phyloP scores from a whole-genome alignment of 2,113 vertebrate genomes.

The Oceanites oceanicus region DNA sequence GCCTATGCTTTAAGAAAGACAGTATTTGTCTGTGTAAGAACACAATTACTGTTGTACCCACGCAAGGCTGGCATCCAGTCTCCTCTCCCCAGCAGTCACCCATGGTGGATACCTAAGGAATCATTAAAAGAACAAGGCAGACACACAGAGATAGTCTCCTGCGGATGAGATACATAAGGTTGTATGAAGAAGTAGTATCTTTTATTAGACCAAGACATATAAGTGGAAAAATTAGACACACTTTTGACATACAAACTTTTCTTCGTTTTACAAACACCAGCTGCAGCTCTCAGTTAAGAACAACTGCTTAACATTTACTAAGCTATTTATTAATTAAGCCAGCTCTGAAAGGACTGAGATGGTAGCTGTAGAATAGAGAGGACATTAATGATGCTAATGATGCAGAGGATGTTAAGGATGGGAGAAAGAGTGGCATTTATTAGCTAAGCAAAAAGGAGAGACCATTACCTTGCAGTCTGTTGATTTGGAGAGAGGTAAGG shows the following conservation, averaged over 20 bases:
- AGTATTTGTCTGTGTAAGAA: background rate
- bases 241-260: background rate
- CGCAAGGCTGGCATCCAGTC: background rate
- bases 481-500: background rate
- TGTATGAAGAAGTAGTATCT: background rate
- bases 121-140: background rate
- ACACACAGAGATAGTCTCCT: background rate
- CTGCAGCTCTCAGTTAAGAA: background rate
- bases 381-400: background rate
- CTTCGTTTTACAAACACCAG: background rate
- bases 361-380: background rate
- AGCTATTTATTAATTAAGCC: background rate
- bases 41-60: background rate
- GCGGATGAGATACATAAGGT: background rate
- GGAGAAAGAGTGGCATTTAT: background rate
- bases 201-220: background rate
- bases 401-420: background rate
- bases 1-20: background rate
- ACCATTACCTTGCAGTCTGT: background rate
- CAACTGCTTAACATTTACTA: background rate
- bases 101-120: background rate
- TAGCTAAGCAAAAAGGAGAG: background rate
- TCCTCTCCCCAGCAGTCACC: background rate
- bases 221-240: background rate
- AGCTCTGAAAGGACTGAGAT: background rate